Evolutionary conservation across 37 sponge, comb jelly and placozoan species (phyloP).

Genomic region (Oscarella lobularis): DNA sequence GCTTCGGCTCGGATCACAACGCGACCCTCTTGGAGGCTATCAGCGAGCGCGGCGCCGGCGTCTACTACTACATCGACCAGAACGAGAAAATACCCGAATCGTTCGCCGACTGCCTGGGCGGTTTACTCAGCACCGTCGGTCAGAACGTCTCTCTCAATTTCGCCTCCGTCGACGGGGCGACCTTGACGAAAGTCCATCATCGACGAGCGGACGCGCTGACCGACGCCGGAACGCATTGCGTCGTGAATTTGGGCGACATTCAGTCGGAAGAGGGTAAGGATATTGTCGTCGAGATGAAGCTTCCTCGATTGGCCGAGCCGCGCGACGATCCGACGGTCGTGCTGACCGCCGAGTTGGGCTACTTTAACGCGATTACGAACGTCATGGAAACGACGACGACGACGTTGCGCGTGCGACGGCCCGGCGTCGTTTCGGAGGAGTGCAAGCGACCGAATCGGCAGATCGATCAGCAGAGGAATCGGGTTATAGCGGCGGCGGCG

Average conservation of each 20-base stretch:
- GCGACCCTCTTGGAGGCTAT: conserved; percentile 61
- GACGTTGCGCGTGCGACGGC: background rate
- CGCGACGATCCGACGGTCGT: background rate
- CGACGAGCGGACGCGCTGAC: background rate
- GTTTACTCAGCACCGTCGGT: conserved; percentile 15
- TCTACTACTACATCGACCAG: conserved; percentile 80
- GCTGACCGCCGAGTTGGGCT: background rate
- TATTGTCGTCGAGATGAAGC: conserved; percentile 3
- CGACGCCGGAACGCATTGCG: background rate
- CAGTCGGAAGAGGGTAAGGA: conserved; percentile 20
- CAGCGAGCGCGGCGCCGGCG: conserved; percentile 60
- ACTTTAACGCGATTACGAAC: conserved; percentile 18
- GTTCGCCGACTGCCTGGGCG: conserved; percentile 21
- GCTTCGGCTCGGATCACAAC: conserved; percentile 77
- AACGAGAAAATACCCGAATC: conserved; percentile 63
- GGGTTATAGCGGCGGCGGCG: conserved; percentile 4
- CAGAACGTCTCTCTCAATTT: conserved; percentile 14
- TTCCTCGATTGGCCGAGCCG: conserved; percentile 2
- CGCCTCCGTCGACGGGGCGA: conserved; percentile 3
- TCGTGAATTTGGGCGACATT: conserved; percentile 8
- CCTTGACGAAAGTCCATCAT: background rate
- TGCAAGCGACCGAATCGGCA: background rate
- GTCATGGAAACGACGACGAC: background rate
- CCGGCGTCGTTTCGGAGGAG: background rate
- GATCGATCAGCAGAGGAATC: conserved; percentile 14